Percentiles rank a stretch among this genome's conserved stretches.
phyloP scores from a whole-genome alignment of 2,113 vertebrate genomes.

The Tenrec ecaudatus region DNA sequence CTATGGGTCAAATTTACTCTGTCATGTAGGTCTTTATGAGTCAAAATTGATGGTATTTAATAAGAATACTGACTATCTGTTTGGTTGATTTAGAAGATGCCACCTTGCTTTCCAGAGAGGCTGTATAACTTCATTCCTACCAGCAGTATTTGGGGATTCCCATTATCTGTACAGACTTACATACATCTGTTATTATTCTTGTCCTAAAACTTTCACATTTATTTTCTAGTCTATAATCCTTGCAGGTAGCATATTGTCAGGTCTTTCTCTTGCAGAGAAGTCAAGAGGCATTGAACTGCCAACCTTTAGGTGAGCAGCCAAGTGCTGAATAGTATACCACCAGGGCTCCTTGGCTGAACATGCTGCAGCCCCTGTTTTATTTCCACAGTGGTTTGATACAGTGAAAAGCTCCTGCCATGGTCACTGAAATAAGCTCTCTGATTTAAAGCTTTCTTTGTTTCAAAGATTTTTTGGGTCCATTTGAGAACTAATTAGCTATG shows the following conservation, averaged over 20 bases:
- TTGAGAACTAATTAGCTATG: slow-evolving; percentile 47
- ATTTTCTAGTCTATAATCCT: neutral
- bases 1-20: no score
- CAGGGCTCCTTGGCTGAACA: no score
- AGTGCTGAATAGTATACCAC: neutral
- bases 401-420: neutral
- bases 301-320: neutral
- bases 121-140: no score
- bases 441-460: neutral
- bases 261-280: neutral
- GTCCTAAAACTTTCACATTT: no score
- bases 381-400: slow-evolving; percentile 12
- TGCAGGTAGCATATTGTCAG: neutral
- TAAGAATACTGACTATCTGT: no score
- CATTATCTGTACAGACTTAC: no score
- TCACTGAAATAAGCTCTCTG: slow-evolving; percentile 27
- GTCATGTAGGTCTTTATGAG: no score
- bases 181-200: no score
- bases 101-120: no score
- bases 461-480: neutral
- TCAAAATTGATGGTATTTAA: no score
- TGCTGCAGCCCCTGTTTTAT: neutral
- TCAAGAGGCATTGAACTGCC: neutral
- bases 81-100: no score
- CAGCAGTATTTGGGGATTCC: no score